Conservation (phyloP, 2,797 vertebrate species). For the Caiman crocodilus region DNA sequence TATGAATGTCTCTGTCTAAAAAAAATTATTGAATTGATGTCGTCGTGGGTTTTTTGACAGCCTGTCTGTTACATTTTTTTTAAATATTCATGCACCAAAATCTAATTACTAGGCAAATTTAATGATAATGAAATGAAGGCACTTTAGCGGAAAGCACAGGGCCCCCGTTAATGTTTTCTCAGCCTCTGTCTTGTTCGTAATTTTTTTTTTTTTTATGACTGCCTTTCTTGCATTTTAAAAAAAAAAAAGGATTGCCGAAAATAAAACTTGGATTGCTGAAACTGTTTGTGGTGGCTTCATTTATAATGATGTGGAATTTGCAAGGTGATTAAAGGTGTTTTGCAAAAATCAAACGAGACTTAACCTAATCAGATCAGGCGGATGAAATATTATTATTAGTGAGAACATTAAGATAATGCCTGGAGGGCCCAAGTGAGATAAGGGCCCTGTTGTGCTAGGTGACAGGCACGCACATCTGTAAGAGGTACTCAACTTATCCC, state of each 20-base stretch:
- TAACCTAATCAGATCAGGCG: slow-evolving; percentile 41
- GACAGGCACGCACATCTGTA: not conserved
- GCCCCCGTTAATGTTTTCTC: slow-evolving; percentile 61
- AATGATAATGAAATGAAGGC: slow-evolving; percentile 70
- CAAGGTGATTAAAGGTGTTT: slow-evolving; percentile 62
- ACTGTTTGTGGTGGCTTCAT: slow-evolving; percentile 53
- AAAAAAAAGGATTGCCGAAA: slow-evolving; percentile 18
- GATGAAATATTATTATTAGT: slow-evolving; percentile 48
- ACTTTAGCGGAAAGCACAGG: slow-evolving; percentile 62
- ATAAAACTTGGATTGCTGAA: slow-evolving; percentile 53
- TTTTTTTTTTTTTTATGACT: slow-evolving; percentile 21
- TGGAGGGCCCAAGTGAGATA: not conserved
- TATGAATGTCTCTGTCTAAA: slow-evolving; percentile 59
- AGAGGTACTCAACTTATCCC: fast-evolving
- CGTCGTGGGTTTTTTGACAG: slow-evolving; percentile 63
- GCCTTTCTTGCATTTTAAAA: not conserved
- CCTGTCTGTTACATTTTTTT: slow-evolving; percentile 63
- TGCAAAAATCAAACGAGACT: slow-evolving; percentile 42
- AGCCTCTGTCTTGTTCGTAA: slow-evolving; percentile 52
- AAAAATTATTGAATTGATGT: slow-evolving; percentile 54
- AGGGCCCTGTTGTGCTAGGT: fast-evolving
- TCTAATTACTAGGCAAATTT: slow-evolving; percentile 70
- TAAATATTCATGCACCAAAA: slow-evolving; percentile 64
- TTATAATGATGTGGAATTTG: not conserved
- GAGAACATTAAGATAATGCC: slow-evolving; percentile 6